Base-by-base conservation (phyloP, 2,113 vertebrate genomes). In the Dicerorhinus sumatrensis region DNA sequence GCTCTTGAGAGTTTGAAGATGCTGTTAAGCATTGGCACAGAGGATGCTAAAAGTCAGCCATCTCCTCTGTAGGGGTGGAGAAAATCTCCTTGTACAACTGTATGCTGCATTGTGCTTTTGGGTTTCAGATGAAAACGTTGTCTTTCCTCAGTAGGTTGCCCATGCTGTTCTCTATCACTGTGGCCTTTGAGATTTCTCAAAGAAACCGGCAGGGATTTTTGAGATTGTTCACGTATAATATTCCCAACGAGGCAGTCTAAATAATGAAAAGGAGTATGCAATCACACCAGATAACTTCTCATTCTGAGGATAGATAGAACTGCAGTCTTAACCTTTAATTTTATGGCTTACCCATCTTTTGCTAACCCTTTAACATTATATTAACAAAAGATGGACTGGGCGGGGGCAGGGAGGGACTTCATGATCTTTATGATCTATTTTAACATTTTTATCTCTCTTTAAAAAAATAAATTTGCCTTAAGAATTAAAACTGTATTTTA, bases 401-500 rank as follows among this genome's bases (percentile, higher is more conserved):
- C 1, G 7, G 95, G 81, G 60, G 54, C 27, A 90, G 56, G 97
- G 92, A 94, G 95, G 90, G 96, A 94, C 96, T 96, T 98, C 95
- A 98, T 98, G 90, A 96, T 98, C 98, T 98, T 98, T 98, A 98
- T 98, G 86, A 96, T 91, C 92, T 96, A 96, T 98, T 98, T 98
- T 94, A 99, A 98, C 96, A 90, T 97, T 98, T 99, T 98, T 97
- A 97, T 98, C 93, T 95, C 95, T 96, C 94, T 97, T 96, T 76
- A 3, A 96, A 98, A 77, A 3, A 36, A 94, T 89, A 94, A 94
- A 97, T 98, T 98, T 97, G 73, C 96, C 89, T 39, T 98, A 98
- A 98, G 98, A 98, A 99, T 98, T 98, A 98, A 98, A 98, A 94
- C 97, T 96, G 98, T 98, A 98, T 99, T 98, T 98, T 98, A 98